Base-by-base conservation (phyloP, 2,888 invertebrate genomes). In the Drosophila phalerata region DNA sequence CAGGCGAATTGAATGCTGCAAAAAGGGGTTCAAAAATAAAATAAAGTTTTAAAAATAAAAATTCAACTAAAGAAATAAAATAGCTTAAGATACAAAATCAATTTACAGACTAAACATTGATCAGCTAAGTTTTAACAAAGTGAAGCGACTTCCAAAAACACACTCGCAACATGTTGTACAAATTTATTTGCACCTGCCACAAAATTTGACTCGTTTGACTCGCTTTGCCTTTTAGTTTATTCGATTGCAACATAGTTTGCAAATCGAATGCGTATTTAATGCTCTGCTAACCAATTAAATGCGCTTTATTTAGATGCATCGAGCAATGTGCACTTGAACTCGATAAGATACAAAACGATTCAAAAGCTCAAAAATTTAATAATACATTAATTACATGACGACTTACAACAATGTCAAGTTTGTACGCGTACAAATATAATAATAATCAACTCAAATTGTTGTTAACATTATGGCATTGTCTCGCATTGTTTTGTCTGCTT, bases 321-420 rank as follows among this genome's bases (percentile, higher is more conserved):
- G 22, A 61, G 53, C 34, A 55, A 30, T 63, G 69, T 67, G 84
- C 57, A 83, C 84, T 84, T 84, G 84, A 84, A 76, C 89, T 86
- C 84, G 66, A 71, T 88, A 61, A 22, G 22, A 22, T 22, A 22
- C 22, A 22, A 22, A 51, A 30, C 43, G 25, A 15, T 49, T 48
- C 13, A 34, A 22, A 45, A 9, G n/a, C 15, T 15, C 10, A 49
- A 8, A 67, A 73, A 73, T 79, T 77, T 76, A 76, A 61, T 72
- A 76, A 74, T 73, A 34, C 43, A 56, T 56, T 56, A 78, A 78
- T 81, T 75, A 69, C 65, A 57, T 55, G 70, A 52, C 61, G 67
- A 30, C 63, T 70, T 45, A 30, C 66, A 88, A 83, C 89, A 84
- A 86, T 86, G 84, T 84, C 89, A 84, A 86, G 87, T 83, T 66